Conservation (phyloP, 2,888 invertebrate species). For the Zeuzera pyrina region DNA sequence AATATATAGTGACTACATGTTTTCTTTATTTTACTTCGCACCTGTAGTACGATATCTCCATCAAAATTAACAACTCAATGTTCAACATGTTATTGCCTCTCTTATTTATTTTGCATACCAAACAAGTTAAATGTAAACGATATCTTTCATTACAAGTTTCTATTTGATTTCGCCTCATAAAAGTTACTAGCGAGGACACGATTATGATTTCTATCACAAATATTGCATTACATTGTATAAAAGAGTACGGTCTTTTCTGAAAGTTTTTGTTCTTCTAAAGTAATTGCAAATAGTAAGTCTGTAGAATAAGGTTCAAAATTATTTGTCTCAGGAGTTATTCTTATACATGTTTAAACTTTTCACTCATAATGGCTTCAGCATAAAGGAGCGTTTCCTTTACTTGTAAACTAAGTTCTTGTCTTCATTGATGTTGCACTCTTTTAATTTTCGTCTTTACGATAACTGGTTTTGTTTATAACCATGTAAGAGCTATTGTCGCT, state of each 20-base stretch:
- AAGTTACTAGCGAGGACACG: slow-evolving; percentile 54
- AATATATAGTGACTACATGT: slow-evolving; percentile 1
- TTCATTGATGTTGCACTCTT: slow-evolving; percentile 36
- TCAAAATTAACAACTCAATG: slow-evolving; percentile 54
- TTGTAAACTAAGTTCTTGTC: slow-evolving; percentile 24
- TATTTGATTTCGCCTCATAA: slow-evolving; percentile 70
- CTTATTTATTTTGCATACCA: slow-evolving; percentile 58
- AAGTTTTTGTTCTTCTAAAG: slow-evolving; percentile 14
- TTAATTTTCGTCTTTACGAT: slow-evolving; percentile 16
- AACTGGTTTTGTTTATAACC: slow-evolving; percentile 21
- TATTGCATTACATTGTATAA: slow-evolving; percentile 48
- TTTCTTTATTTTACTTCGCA: neutral
- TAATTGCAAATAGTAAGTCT: slow-evolving; percentile 22
- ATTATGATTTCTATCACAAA: slow-evolving; percentile 69
- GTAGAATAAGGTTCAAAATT: slow-evolving; percentile 26
- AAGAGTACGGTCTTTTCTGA: slow-evolving; percentile 25
- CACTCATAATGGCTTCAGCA: slow-evolving; percentile 25
- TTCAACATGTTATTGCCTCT: slow-evolving; percentile 63
- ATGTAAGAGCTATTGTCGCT: slow-evolving; percentile 26
- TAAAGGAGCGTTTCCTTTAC: slow-evolving; percentile 32
- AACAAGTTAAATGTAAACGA: slow-evolving; percentile 55
- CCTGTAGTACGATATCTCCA: slow-evolving; percentile 33
- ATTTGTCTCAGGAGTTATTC: slow-evolving; percentile 18
- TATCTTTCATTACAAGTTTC: slow-evolving; percentile 71
- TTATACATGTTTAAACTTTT: no score